A percentile compares a stretch with the other conserved stretches of the same genome.
Conservation (phyloP, 1,140 invertebrate species). For the Neotoxoptera formosana region DNA sequence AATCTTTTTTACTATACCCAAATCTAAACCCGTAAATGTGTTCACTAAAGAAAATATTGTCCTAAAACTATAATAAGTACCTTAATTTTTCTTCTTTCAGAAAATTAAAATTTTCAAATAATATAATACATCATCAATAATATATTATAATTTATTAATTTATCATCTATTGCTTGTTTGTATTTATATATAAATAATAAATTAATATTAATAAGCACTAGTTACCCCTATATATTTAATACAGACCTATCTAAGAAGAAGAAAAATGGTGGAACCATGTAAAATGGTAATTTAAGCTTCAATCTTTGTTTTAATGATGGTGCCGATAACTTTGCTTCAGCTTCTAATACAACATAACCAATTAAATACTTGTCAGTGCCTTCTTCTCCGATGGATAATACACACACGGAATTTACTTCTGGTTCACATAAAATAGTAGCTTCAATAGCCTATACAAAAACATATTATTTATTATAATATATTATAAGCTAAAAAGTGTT, state of each 20-base stretch:
- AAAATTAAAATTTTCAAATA: background rate
- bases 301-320: slow-evolving; percentile 64
- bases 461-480: background rate
- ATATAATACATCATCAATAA: no score
- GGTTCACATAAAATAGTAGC: slow-evolving; percentile 65
- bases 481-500: background rate
- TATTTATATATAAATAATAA: background rate
- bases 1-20: background rate
- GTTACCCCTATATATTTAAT: background rate
- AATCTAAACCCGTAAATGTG: background rate
- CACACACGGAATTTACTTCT: slow-evolving; percentile 65
- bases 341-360: slow-evolving; percentile 66
- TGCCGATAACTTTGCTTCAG: slow-evolving; percentile 60
- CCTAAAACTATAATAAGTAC: no score
- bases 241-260: slow-evolving; percentile 64
- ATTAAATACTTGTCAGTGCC: slow-evolving; percentile 68
- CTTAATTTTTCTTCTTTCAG: no score
- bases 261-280: slow-evolving; percentile 68
- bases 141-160: background rate
- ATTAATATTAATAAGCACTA: background rate
- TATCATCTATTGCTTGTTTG: background rate
- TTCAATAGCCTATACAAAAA: slow-evolving; percentile 65
- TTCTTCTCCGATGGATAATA: slow-evolving; percentile 66
- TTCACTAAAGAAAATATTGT: background rate
- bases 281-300: slow-evolving; percentile 66